Percentiles rank a stretch among this genome's conserved stretches.
phyloP scores from a whole-genome alignment of 2,113 vertebrate species.

The Rhinopomastus cyanomelas region DNA sequence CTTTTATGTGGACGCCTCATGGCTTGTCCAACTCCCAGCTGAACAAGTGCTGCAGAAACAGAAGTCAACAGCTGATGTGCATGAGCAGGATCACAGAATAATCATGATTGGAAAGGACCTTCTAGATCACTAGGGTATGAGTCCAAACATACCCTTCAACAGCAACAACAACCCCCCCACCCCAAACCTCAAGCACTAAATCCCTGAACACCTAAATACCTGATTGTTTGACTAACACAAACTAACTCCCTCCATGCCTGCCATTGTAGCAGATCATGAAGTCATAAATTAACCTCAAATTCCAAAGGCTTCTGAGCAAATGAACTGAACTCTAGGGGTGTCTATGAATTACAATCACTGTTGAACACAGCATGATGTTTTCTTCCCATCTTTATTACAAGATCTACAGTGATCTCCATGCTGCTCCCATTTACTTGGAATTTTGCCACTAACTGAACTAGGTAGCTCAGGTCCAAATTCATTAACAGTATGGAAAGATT shows the following conservation, averaged over 20 bases:
- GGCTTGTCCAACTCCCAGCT: background rate
- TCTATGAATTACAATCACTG: background rate
- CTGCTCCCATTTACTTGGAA: constrained; percentile 14
- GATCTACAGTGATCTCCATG: background rate
- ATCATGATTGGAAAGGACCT: too few species aligned
- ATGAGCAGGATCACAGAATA: too few species aligned
- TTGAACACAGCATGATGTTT: background rate
- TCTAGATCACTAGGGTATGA: too few species aligned
- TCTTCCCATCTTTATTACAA: background rate
- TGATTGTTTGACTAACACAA: too few species aligned
- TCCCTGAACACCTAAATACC: too few species aligned
- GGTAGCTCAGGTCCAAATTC: constrained; percentile 6
- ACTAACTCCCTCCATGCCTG: too few species aligned
- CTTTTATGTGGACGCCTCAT: background rate
- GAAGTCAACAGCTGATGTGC: background rate
- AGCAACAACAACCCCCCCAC: too few species aligned
- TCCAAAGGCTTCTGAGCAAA: background rate
- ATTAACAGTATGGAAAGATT: constrained; percentile 26
- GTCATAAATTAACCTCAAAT: background rate
- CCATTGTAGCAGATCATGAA: too few species aligned
- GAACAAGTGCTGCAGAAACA: background rate
- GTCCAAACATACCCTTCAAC: too few species aligned
- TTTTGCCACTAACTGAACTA: background rate
- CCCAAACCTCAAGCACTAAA: too few species aligned
- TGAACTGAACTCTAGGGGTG: background rate